Conservation (phyloP, 2,113 vertebrate genomes). For the Cyanoliseus patagonus region DNA sequence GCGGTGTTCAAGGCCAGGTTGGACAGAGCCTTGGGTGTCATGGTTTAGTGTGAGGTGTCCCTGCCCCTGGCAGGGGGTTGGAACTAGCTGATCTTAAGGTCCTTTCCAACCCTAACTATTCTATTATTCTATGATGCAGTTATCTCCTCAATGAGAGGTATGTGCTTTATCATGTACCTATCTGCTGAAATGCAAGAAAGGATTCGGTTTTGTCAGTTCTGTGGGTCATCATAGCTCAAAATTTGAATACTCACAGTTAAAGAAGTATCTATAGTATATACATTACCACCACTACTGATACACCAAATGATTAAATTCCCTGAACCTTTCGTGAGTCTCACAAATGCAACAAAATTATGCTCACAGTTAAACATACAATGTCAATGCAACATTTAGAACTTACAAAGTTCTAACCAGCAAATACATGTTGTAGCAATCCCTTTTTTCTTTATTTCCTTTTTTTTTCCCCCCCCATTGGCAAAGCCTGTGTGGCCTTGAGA, state of each 20-base stretch:
- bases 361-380: background rate
- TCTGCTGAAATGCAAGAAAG: background rate
- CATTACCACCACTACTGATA: background rate
- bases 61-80: too few species aligned
- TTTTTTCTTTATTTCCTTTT: background rate
- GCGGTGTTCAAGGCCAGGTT: too few species aligned
- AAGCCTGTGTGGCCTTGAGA: background rate
- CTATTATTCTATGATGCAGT: background rate
- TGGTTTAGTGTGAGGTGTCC: too few species aligned
- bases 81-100: too few species aligned
- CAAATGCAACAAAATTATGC: background rate
- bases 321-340: background rate
- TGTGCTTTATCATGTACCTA: background rate
- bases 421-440: background rate
- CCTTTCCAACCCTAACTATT: too few species aligned
- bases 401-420: background rate
- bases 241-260: background rate
- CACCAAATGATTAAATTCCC: background rate
- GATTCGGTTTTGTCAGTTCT: background rate
- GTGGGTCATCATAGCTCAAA: background rate
- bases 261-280: background rate
- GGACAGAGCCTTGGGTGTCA: too few species aligned
- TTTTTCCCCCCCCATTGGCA: background rate
- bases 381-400: background rate
- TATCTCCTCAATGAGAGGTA: background rate